Base-by-base conservation (phyloP, 1,140 invertebrate species). In the Bombus superbus region DNA sequence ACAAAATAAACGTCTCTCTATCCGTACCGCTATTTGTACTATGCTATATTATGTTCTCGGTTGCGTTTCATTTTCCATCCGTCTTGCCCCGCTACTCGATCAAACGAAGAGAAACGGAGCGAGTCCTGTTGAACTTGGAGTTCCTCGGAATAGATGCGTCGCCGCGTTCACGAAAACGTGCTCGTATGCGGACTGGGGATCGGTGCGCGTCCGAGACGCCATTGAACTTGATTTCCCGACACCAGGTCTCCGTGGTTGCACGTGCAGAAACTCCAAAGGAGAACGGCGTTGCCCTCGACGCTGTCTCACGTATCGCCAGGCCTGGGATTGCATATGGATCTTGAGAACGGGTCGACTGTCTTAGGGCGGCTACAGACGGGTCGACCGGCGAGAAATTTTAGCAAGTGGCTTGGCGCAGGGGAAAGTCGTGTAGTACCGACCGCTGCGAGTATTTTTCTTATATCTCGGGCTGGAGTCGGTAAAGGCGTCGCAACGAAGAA, bases 161-260 rank as follows among this genome's bases (percentile, higher is more conserved):
- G 74, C 77, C 42, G 75, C 64, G 57, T 75, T 73, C 32, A 86
- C 75, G 84, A 83, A 90, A 85, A 79, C 81, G 83, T 79, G 69
- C 64, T 64, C 44, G 82, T 82, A 53, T 59, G 82, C 83, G 78
- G 40, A 72, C 62, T 59, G 35, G 79, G 72, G 40, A 87, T 85
- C 86, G 84, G 88, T 88, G 81, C 66, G 87, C 89, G 82, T 91
- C 83, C 87, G 76, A 81, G 84, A 89, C 88, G 88, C 88, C 91
- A 91, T 92, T 92, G 91, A 92, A 92, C 91, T 92, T 92, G 91
- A 92, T 92, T 92, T 91, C 84, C 89, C 91, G 81, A 81, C 77
- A 81, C 83, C 76, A 79, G 75, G 40, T 89, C 53, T 66, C 77
- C 81, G 73, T 64, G 80, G 66, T 80, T 86, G 86, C 85, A 89